Base-by-base conservation (phyloP, 2,888 invertebrate species). In the Ashinkailepas kermadecensis region DNA sequence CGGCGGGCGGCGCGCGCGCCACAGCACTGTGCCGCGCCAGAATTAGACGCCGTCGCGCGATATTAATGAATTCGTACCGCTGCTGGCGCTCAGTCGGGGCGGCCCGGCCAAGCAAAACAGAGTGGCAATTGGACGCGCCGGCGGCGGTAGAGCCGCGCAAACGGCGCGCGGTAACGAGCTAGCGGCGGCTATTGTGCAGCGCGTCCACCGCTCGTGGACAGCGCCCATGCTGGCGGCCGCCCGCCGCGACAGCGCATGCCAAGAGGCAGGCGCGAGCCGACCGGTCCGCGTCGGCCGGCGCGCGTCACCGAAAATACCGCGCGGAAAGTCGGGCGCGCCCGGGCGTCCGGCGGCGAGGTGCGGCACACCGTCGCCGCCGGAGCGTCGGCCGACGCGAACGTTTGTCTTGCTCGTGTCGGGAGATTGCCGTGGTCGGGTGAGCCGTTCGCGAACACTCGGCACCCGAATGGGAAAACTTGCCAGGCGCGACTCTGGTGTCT, bases 51-150 rank as follows among this genome's bases (percentile, higher is more conserved):
- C 62, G 25, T 25, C 25, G 25, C 67, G 67, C 67, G 6, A 67
- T 25, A 67, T 67, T 25, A 67, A 67, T 67, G 67, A 67, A 67
- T 67, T 23, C n/a, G 12, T 25, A 67, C 67, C 25, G 67, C 67
- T 67, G 39, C 39, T 39, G 67, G 67, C 23, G 13, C 12, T 11
- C 10, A 25, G 10, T 25, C 67, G 0, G 67, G 25, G 25, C 8
- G 11, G 13, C 12, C 39, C 23, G 13, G 67, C 67, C 67, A 67
- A 67, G 11, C 4, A 25, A 23, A 67, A 67, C 67, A 67, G 67
- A 25, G 67, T 39, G 67, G 25, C 67, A 67, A 67, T 67, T 25
- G n/a, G 67, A n/a, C 9, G 25, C 25, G 67, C 25, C 39, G 39
- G 13, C 67, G 67, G 13, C 67, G n/a, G 25, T n/a, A 25, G 67